phyloP scores from a whole-genome alignment of 2,113 vertebrate genomes.

The Rhinoderma darwinii region DNA sequence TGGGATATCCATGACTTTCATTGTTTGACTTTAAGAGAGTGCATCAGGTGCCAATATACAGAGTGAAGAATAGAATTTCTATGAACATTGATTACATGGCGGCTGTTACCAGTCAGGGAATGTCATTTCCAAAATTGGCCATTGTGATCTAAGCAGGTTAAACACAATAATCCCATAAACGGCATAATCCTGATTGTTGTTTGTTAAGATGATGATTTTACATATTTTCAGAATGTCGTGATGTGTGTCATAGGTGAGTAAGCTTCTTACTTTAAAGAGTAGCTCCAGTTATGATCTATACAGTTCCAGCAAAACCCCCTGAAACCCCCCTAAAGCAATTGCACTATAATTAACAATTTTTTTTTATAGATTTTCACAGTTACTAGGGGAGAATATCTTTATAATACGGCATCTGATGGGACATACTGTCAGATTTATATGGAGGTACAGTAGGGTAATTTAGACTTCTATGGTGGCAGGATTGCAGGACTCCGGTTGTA shows the following conservation, averaged over 20 bases:
- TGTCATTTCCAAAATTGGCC: not conserved
- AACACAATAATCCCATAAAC: not conserved
- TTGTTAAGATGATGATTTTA: not conserved
- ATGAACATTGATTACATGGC: not conserved
- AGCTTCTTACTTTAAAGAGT: not conserved
- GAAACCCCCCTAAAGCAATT: no score
- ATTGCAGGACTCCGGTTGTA: no score
- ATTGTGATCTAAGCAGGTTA: not conserved
- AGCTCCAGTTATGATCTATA: no score
- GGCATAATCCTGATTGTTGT: not conserved
- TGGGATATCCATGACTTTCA: constrained; percentile 9
- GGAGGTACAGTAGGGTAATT: no score
- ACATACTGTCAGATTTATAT: no score
- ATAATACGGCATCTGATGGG: no score
- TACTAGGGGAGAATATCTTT: no score
- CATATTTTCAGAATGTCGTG: not conserved
- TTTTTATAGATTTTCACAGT: no score
- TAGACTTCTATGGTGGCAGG: no score
- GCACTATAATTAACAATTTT: no score
- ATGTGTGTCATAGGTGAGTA: not conserved
- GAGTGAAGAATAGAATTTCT: not conserved
- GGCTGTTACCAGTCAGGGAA: constrained; percentile 9
- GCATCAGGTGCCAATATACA: not conserved
- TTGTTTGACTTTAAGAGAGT: constrained; percentile 15
- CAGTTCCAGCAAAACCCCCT: no score